A percentile compares a stretch with the other conserved stretches of the same genome.
phyloP scores from a whole-genome alignment of 2,113 vertebrate genomes.

The Eretmochelys imbricata region DNA sequence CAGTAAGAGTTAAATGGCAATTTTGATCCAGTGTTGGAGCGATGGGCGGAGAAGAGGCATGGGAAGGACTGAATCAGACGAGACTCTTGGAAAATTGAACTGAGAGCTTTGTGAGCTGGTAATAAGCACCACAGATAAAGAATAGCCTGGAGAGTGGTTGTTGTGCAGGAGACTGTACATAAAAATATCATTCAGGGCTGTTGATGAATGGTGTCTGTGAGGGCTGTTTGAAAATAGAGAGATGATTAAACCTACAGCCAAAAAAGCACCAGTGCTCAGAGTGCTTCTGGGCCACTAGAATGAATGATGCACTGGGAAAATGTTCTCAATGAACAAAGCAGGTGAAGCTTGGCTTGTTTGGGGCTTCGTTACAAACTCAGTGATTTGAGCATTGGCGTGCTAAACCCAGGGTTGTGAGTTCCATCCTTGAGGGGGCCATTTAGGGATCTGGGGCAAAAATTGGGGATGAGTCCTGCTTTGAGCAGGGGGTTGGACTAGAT shows the following conservation, averaged over 20 bases:
- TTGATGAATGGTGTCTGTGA: constrained; percentile 37
- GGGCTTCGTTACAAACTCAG: background rate
- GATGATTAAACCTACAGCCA: constrained; percentile 21
- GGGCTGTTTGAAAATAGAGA: constrained; percentile 10
- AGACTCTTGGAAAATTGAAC: constrained; percentile 54
- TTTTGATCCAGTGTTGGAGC: constrained; percentile 44
- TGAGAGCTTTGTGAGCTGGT: constrained; percentile 42
- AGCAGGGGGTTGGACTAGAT: too few species aligned
- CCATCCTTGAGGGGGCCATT: too few species aligned
- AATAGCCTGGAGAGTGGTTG: constrained; percentile 47
- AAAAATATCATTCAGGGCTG: constrained; percentile 43
- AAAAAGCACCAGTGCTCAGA: constrained; percentile 1
- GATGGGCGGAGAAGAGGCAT: constrained; percentile 44
- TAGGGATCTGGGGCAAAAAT: too few species aligned
- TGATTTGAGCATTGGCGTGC: too few species aligned
- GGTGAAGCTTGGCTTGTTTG: background rate
- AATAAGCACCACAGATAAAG: constrained; percentile 6
- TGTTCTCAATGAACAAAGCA: background rate
- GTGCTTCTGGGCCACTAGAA: background rate
- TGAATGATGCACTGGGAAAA: background rate
- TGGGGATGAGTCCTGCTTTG: too few species aligned
- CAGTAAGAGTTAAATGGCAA: constrained; percentile 53
- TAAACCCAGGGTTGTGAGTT: too few species aligned
- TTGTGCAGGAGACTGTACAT: constrained; percentile 41
- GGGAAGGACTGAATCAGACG: constrained; percentile 63